These are phyloP conservation scores for Gila orcuttii DNA, from an alignment of 2,113 vertebrate genomes.

Conservation along the genomic window DNA sequence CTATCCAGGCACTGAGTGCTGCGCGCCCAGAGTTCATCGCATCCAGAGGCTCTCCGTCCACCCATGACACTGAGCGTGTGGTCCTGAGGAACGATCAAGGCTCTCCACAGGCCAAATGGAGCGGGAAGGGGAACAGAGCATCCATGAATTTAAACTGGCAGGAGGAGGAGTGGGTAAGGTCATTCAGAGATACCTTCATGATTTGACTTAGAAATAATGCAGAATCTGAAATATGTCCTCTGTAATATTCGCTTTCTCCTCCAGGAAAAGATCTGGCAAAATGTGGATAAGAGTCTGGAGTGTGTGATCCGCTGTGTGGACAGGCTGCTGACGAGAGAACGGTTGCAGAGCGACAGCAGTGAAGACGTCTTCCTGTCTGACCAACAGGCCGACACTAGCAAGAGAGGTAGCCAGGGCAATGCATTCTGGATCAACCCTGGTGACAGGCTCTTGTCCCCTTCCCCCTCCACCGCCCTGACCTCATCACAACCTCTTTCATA, in stretches of 20 bases:
- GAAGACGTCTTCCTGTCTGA: constrained; percentile 89
- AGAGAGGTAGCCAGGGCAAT: constrained; percentile 89
- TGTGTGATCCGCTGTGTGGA: constrained; percentile 94
- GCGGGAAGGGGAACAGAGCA: constrained; percentile 84
- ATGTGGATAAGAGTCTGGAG: constrained; percentile 97
- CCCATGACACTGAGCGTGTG: constrained; percentile 85
- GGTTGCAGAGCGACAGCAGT: constrained; percentile 86
- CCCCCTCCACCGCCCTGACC: constrained; percentile 37
- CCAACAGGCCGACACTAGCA: constrained; percentile 72
- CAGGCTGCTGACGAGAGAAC: constrained; percentile 89
- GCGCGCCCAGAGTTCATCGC: constrained; percentile 90
- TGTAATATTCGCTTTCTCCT: constrained; percentile 42
- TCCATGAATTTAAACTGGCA: constrained; percentile 89
- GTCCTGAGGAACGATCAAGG: constrained; percentile 85
- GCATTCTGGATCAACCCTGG: constrained; percentile 85
- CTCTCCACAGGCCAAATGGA: constrained; percentile 82
- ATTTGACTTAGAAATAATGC: not conserved
- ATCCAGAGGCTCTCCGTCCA: constrained; percentile 85
- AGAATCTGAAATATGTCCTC: not conserved
- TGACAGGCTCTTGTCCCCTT: constrained; percentile 55
- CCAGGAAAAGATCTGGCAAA: constrained; percentile 95
- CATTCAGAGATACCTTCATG: not conserved
- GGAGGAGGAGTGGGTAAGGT: constrained; percentile 94
- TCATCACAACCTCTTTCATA: constrained; percentile 58
- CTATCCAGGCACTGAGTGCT: constrained; percentile 89